Evolutionary conservation across 2,797 vertebrate species (phyloP).

Genomic region (Micrastur ruficollis): DNA sequence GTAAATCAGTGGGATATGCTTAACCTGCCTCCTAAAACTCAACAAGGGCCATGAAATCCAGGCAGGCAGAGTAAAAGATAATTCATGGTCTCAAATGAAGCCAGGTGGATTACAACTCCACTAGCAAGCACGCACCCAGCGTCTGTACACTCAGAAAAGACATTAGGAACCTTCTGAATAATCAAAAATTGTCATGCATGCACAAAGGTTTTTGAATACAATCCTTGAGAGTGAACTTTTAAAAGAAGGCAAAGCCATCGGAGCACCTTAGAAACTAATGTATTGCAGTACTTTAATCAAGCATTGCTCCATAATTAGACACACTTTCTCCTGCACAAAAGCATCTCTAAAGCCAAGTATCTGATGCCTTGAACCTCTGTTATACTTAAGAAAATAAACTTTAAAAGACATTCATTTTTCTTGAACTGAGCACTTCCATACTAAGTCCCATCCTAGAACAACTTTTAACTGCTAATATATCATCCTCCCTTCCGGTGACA

Average conservation of each 20-base stretch:
- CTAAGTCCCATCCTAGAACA: slow-evolving; percentile 29
- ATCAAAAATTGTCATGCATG: background rate
- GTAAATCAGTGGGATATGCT: background rate
- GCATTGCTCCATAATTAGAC: background rate
- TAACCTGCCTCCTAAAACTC: slow-evolving; percentile 30
- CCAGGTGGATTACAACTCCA: slow-evolving; percentile 13
- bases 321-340: slow-evolving; percentile 32
- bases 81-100: background rate
- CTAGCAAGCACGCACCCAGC: background rate
- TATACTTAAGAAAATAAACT: slow-evolving; percentile 53
- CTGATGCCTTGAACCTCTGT: background rate
- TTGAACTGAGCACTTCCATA: slow-evolving; percentile 24
- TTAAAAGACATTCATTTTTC: slow-evolving; percentile 26
- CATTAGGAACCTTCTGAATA: background rate
- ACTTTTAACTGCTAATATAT: slow-evolving; percentile 60
- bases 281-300: background rate
- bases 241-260: background rate
- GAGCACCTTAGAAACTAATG: background rate
- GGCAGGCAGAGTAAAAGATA: slow-evolving; percentile 3
- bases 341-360: slow-evolving; percentile 12
- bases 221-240: background rate
- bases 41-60: slow-evolving; percentile 29
- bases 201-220: background rate
- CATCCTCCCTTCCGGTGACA: slow-evolving; percentile 22
- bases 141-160: background rate